These are phyloP conservation scores for Hexactinellida sp. DNA, from an alignment of 37 sponge, comb jelly and placozoan species.

Conservation along the genomic window DNA sequence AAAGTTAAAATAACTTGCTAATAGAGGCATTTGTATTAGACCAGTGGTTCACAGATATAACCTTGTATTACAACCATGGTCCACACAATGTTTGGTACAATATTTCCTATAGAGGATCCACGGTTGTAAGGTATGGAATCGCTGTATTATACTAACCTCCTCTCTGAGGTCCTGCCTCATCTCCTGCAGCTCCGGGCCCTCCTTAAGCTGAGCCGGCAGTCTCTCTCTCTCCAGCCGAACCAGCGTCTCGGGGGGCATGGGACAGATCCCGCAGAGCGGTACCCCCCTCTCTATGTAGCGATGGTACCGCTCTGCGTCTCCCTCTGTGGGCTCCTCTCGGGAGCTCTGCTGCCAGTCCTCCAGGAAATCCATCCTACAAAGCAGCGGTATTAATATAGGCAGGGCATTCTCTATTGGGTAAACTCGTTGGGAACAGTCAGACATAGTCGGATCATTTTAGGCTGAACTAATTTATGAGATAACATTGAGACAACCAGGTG, in stretches of 20 bases:
- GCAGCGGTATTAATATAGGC: too few species aligned
- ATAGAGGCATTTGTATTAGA: too few species aligned
- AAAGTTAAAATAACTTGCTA: too few species aligned
- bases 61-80: too few species aligned
- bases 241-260: conserved; percentile 40
- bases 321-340: background rate
- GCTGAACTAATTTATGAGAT: too few species aligned
- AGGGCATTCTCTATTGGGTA: too few species aligned
- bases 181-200: conserved; percentile 33
- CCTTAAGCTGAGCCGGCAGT: conserved; percentile 18
- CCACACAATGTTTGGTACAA: too few species aligned
- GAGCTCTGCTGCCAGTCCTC: background rate
- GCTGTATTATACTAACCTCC: conserved; percentile 45
- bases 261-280: conserved; percentile 26
- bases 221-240: conserved; percentile 26
- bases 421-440: background rate
- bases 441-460: background rate
- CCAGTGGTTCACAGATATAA: too few species aligned
- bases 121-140: too few species aligned
- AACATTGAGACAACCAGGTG: too few species aligned
- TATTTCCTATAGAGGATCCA: too few species aligned
- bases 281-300: conserved; percentile 63
- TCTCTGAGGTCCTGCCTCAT: conserved; percentile 35
- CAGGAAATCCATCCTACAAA: background rate
- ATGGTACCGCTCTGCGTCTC: conserved; percentile 48